These are phyloP conservation scores for Phainopepla nitens DNA, from an alignment of 2,113 vertebrate species.

Conservation along the genomic window DNA sequence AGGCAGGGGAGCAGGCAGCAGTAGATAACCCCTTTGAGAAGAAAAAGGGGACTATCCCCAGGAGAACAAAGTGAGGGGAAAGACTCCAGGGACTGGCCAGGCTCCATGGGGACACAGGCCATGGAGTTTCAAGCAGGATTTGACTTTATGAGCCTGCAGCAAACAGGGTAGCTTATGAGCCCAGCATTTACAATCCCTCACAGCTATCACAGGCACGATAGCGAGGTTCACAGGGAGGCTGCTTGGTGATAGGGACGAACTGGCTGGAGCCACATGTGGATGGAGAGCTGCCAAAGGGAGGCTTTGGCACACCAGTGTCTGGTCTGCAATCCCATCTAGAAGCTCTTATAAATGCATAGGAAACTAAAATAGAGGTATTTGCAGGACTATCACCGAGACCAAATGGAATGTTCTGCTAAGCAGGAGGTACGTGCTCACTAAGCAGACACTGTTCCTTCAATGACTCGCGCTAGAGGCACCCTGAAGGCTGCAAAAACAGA, in stretches of 20 bases:
- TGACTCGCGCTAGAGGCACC: rapidly evolving
- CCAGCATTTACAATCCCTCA: background rate
- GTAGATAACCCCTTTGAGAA: background rate
- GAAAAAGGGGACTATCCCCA: background rate
- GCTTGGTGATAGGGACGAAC: background rate
- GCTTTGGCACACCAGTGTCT: background rate
- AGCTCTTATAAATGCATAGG: background rate
- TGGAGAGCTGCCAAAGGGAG: background rate
- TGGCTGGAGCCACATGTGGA: background rate
- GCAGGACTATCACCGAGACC: background rate
- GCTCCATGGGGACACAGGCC: background rate
- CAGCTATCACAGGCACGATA: rapidly evolving
- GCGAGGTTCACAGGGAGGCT: background rate
- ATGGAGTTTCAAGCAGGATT: background rate
- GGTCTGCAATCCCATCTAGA: background rate
- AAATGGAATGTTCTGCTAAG: background rate
- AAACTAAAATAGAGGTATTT: background rate
- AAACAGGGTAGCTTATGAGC: background rate
- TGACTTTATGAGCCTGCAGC: background rate
- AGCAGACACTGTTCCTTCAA: background rate
- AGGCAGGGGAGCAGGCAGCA: background rate
- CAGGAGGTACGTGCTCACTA: background rate
- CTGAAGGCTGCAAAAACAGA: background rate
- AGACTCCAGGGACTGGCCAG: background rate
- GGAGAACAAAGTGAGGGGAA: background rate